Evolutionary conservation across 2,797 vertebrate species (phyloP).

Genomic region (Onychomys leucogaster): DNA sequence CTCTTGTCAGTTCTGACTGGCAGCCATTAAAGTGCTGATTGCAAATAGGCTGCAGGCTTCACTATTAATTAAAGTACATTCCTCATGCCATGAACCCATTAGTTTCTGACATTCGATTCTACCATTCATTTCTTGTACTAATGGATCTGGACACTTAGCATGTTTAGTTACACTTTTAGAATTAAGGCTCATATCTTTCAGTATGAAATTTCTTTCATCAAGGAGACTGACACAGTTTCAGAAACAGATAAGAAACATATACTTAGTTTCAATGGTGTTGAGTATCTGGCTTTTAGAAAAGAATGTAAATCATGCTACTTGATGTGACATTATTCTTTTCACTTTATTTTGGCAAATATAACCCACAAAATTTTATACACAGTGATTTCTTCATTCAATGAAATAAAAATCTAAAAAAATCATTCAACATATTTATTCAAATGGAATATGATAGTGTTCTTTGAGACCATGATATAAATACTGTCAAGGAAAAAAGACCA

Average conservation of each 20-base stretch:
- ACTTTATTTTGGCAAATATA: conserved; percentile 50
- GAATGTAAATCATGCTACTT: not conserved
- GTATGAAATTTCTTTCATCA: conserved; percentile 47
- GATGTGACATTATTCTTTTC: not conserved
- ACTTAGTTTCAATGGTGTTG: conserved; percentile 2
- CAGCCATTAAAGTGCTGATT: not conserved
- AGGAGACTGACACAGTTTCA: conserved; percentile 2
- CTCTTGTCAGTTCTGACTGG: not conserved
- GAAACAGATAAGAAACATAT: not conserved
- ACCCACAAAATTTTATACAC: not conserved
- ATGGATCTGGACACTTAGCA: conserved; percentile 52
- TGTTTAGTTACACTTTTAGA: conserved; percentile 67
- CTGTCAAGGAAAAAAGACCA: not conserved
- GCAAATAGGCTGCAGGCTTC: not conserved
- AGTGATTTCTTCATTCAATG: conserved; percentile 2
- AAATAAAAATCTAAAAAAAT: conserved; percentile 21
- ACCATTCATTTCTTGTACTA: conserved; percentile 65
- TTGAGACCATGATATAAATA: not conserved
- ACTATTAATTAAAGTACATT: conserved; percentile 71
- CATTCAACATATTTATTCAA: conserved; percentile 33
- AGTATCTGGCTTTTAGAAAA: conserved; percentile 1
- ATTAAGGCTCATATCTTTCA: conserved; percentile 42
- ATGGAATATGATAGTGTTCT: not conserved
- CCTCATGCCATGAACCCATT: conserved; percentile 63
- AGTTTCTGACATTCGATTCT: conserved; percentile 57